Base-by-base conservation (phyloP, 2,797 vertebrate species). In the Sarcoramphus papa region DNA sequence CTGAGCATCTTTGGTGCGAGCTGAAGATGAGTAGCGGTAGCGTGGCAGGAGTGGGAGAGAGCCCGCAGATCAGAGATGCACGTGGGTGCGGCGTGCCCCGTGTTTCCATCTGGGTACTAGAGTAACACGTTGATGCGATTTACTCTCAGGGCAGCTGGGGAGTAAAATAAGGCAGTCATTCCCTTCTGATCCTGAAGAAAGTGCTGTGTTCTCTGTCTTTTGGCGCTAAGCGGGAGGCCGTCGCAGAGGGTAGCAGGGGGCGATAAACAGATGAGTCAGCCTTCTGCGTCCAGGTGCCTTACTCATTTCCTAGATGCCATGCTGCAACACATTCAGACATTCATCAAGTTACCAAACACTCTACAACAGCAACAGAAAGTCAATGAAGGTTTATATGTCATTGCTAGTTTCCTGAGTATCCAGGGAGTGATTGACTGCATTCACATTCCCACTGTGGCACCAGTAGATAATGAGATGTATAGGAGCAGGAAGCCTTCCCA, bases 391-490 rank as follows among this genome's bases (percentile, higher is more conserved):
- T 97, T 95, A 85, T 92, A 77, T 72, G 81, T 95, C 72, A 67
- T 92, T 94, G 96, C 92, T 92, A 68, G 90, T 88, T 94, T 93
- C 92, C 94, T 21, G 89, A 95, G 88, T 78, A 85, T 93, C 97
- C 84, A 91, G 78, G 93, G 90, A 91, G 94, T 96, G 97, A 94
- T 93, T 95, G 97, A 95, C 77, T 80, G 47, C 37, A 19, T 90
- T 96, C 97, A 85, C 67, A 19, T 95, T 96, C 95, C 94, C 83
- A 65, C 95, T 73, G 93, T 86, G 94, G 95, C 92, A 82, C 94
- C 88, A 85, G 96, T 78, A 94, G 94, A 97, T 97, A 97, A 98
- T 98, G 97, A 97, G 94, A 90, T 95, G 94, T 96, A 96, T 85
- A 89, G 95, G 95, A 93, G 90, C 93, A 89, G 87, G 95, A 95